Base-by-base conservation (phyloP, 1,140 invertebrate genomes). In the Acromyrmex echinatior region DNA sequence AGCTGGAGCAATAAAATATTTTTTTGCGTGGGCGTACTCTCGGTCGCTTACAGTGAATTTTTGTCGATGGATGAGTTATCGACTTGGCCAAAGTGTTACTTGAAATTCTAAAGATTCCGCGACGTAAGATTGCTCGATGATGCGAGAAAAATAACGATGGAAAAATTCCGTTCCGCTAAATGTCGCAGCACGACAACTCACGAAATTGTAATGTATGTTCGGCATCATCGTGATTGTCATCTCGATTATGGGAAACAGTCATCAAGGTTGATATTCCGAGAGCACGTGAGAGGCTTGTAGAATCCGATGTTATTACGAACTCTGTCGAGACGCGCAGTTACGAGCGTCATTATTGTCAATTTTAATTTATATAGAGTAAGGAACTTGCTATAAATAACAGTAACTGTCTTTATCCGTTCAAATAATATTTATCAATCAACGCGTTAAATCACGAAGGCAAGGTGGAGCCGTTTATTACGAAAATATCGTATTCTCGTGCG, bases 91-190 rank as follows among this genome's bases (percentile, higher is more conserved):
- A 10, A 21, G 14, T 45, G 25, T 84, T 62, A 45, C 28, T 60
- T 18, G 56, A 28, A 28, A 49, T 73, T 74, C 25, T 62, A 21
- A 49, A 25, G 68, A 74, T 76, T 74, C 39, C 39, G 14, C 31
- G n/a, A 9, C 35, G 68, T 18, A 10, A 31, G 14, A 82, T 81
- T 12, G 53, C 21, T 45, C 79, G 53, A 12, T 10, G 78, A 74
- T 66, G 73, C 14, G 73, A 80, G 2, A 65, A 65, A 28, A 62
- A 28, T 14, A 28, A 62, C 60, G 10, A 62, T 18, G 53, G 10
- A 63, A 31, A 58, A 78, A 90, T 89, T 90, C 89, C 88, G 45
- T 87, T 60, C 39, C 18, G 28, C 18, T 87, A 80, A 89, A 45
- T 76, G 68, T 74, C 28, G 25, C 51, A 18, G 7, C 21, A 14